A percentile compares a stretch with the other conserved stretches of the same genome.
phyloP scores from a whole-genome alignment of 2,797 vertebrate species.

The Sebastes matsubarae region DNA sequence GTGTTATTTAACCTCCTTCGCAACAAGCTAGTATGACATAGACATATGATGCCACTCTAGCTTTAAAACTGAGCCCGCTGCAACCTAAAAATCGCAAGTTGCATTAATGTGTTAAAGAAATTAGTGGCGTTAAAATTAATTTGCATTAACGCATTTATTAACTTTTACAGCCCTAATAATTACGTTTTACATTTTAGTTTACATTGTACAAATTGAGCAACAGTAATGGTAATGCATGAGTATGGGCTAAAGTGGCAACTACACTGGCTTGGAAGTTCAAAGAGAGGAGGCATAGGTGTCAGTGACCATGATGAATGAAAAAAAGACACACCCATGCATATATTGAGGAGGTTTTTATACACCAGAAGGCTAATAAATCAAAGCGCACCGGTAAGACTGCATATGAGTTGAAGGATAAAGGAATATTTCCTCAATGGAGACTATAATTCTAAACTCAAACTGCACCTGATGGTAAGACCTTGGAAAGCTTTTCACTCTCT shows the following conservation, averaged over 20 bases:
- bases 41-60: too few species aligned
- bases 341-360: neutral
- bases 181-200: neutral
- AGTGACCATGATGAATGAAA: neutral
- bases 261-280: neutral
- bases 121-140: too few species aligned
- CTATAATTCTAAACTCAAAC: neutral
- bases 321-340: neutral
- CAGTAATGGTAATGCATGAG: neutral
- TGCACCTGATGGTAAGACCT: constrained; percentile 5
- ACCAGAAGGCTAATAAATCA: constrained; percentile 6
- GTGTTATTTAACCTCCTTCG: accelerated
- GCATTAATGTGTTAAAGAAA: too few species aligned
- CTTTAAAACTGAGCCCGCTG: too few species aligned
- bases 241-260: neutral
- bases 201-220: neutral
- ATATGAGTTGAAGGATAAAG: neutral
- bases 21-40: too few species aligned
- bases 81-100: too few species aligned
- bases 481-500: constrained; percentile 2
- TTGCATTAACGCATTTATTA: too few species aligned
- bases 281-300: neutral
- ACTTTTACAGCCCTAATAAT: too few species aligned
- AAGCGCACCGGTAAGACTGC: neutral
- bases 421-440: neutral